phyloP scores from a whole-genome alignment of 2,797 vertebrate species.

The Danio jaintianensis region DNA sequence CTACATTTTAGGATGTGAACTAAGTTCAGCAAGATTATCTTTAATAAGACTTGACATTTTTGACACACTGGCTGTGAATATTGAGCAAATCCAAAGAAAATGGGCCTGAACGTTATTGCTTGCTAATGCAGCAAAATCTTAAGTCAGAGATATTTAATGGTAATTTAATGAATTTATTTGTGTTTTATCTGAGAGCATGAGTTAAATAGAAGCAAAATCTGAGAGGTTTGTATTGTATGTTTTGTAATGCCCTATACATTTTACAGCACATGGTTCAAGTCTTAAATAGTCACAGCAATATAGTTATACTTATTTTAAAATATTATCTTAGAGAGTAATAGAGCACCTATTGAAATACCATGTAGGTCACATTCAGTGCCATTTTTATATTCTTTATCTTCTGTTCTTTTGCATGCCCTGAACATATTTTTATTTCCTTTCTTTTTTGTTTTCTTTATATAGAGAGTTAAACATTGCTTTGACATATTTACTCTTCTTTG shows the following conservation, averaged over 20 bases:
- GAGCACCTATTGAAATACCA: slow-evolving; percentile 73
- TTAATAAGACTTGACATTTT: slow-evolving; percentile 37
- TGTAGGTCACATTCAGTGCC: slow-evolving; percentile 77
- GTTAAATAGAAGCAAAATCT: slow-evolving; percentile 25
- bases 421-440: slow-evolving; percentile 58
- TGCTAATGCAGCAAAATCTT: slow-evolving; percentile 17
- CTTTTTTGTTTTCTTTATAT: slow-evolving; percentile 62
- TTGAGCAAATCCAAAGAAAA: slow-evolving; percentile 59
- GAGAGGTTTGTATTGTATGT: slow-evolving; percentile 37
- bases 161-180: slow-evolving; percentile 8
- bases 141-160: slow-evolving; percentile 13
- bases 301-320: slow-evolving; percentile 67
- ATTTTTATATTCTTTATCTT: slow-evolving; percentile 74
- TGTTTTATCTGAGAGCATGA: slow-evolving; percentile 27
- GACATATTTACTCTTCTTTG: slow-evolving; percentile 63
- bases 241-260: slow-evolving; percentile 35
- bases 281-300: slow-evolving; percentile 39
- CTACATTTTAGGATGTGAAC: slow-evolving; percentile 19
- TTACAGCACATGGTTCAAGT: slow-evolving; percentile 37
- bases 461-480: slow-evolving; percentile 60
- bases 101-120: neutral
- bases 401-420: slow-evolving; percentile 74
- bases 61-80: slow-evolving; percentile 56
- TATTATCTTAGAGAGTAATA: slow-evolving; percentile 57
- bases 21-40: slow-evolving; percentile 11